phyloP scores from a whole-genome alignment of 2,113 vertebrate genomes.

The Ammodytes dubius region DNA sequence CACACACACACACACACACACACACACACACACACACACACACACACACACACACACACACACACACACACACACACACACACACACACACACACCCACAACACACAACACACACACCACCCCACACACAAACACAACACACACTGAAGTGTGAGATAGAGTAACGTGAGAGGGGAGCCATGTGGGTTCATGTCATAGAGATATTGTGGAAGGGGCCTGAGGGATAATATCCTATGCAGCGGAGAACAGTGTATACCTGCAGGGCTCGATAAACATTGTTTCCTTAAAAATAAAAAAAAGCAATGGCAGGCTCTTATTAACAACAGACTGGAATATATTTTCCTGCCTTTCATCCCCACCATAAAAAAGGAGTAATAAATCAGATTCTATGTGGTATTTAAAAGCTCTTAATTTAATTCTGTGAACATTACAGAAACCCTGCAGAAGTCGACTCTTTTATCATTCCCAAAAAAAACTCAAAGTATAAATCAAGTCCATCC shows the following conservation, averaged over 20 bases:
- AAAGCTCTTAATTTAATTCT: not conserved
- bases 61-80: no score
- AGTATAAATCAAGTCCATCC: not conserved
- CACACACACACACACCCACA: no score
- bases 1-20: no score
- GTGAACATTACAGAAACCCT: not conserved
- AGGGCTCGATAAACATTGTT: not conserved
- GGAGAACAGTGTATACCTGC: not conserved
- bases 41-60: no score
- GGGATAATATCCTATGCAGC: not conserved
- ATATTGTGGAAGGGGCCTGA: constrained; percentile 14
- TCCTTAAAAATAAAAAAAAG: not conserved
- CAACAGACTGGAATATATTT: not conserved
- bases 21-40: not conserved
- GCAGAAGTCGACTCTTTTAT: not conserved
- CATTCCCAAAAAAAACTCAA: not conserved
- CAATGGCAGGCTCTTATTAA: not conserved
- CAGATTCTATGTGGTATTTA: not conserved
- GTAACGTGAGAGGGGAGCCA: constrained; percentile 12
- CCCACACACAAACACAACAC: not conserved
- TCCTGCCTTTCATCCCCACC: not conserved
- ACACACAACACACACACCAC: no score
- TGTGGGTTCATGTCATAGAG: constrained; percentile 19
- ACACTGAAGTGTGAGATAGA: constrained; percentile 3
- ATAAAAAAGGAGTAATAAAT: not conserved